Evolutionary conservation across 2,797 vertebrate species (phyloP), one percentile per base, ranked within the genome.

Genomic region (Rhadinocentrus ornatus): DNA sequence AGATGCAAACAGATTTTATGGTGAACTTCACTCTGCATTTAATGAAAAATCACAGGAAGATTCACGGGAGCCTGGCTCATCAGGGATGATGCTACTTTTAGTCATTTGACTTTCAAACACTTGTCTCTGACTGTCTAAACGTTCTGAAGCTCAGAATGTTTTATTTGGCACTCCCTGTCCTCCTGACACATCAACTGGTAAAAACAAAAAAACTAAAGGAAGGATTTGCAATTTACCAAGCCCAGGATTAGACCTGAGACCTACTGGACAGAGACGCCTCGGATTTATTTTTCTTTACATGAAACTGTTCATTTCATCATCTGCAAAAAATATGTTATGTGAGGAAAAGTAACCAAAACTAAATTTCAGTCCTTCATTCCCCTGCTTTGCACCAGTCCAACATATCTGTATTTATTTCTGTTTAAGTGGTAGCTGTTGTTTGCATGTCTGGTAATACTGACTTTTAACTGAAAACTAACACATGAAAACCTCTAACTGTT

Each of bases 391-490:
- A 1, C 62, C 67, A 24, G 48, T 8, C 37, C 55, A 9, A 26
- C 69, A 18, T 1, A 61, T n/a, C 44, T 46, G 31, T 60, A 75
- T 75, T 81, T 86, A 77, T 84, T 87, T 84, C 66, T 75, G 77
- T 84, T 77, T 37, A 53, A 53, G 71, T 75, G 64, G 61, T 71
- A 12, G 2, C 0, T 71, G 78, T 57, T 66, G 52, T 79, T 57
- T 6, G 78, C 71, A 71, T 84, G 75, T 89, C 76, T 75, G 65
- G 26, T 78, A 48, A 77, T 50, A 15, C 35, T 73, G 73, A 86
- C 53, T 22, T 18, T 39, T 35, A 35, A 3, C 37, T 34, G 6
- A 34, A 34, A 34, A 15, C 1, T 4, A 39, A 39, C 12, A 37
- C 35, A 37, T 37, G 35, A 37, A 37, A 12, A 37, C 10, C 3